phyloP scores from a whole-genome alignment of 2,113 vertebrate genomes.

The Furnarius figulus region DNA sequence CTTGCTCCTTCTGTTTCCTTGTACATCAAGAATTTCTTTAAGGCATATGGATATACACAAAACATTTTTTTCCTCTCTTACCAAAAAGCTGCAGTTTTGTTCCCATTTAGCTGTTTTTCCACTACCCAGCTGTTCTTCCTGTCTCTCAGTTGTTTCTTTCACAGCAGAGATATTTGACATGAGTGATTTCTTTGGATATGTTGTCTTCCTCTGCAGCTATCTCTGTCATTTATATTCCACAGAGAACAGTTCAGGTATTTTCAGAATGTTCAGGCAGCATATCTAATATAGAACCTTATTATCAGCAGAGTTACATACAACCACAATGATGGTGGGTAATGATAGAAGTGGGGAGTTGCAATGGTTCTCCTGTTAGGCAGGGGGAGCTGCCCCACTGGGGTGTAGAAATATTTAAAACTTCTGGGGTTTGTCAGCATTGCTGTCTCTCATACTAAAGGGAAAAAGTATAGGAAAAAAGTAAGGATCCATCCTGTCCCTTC shows the following conservation, averaged over 20 bases:
- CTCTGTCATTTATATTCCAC: neutral
- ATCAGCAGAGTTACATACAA: neutral
- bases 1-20: neutral
- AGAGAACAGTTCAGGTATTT: neutral
- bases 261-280: neutral
- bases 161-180: neutral
- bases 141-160: neutral
- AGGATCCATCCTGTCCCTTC: neutral
- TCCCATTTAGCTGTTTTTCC: neutral
- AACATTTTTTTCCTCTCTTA: neutral
- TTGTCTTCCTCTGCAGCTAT: neutral
- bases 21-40: neutral
- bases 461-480: neutral
- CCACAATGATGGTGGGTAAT: accelerated
- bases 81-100: neutral
- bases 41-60: neutral
- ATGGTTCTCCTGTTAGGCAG: neutral
- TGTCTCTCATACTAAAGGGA: neutral
- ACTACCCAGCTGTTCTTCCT: neutral
- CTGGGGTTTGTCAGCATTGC: neutral
- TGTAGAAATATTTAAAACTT: neutral
- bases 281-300: neutral
- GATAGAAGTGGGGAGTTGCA: neutral
- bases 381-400: neutral
- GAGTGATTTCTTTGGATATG: neutral